phyloP scores from a whole-genome alignment of 1,140 invertebrate genomes.

The Phymastichus coffea region DNA sequence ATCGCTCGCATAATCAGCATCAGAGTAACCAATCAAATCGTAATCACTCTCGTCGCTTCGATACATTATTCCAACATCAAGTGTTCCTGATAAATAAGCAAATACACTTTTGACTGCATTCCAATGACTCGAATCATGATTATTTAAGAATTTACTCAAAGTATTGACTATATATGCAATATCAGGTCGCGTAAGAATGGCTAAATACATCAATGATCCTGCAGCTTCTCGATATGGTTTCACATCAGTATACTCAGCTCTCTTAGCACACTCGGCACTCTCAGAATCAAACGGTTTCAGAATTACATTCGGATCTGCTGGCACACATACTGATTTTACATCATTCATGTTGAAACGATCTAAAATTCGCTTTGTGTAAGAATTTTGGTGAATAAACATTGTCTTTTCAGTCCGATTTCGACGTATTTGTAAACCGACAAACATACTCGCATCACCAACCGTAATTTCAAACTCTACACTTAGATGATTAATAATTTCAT shows the following conservation, averaged over 20 bases:
- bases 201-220: slow-evolving; percentile 47
- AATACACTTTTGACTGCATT: slow-evolving; percentile 44
- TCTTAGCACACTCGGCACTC: too few species aligned
- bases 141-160: slow-evolving; percentile 37
- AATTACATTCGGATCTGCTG: slow-evolving; percentile 17
- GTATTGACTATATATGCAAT: slow-evolving; percentile 43
- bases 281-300: too few species aligned
- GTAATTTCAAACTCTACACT: slow-evolving; percentile 34
- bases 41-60: neutral
- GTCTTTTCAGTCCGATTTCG: slow-evolving; percentile 19
- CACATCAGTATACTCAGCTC: neutral
- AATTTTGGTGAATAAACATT: slow-evolving; percentile 31
- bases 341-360: slow-evolving; percentile 26
- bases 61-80: neutral
- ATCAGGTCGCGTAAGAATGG: slow-evolving; percentile 45
- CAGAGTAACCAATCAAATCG: neutral
- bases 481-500: slow-evolving; percentile 30
- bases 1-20: neutral
- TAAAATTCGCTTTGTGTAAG: slow-evolving; percentile 21
- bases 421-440: slow-evolving; percentile 39
- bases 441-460: slow-evolving; percentile 24
- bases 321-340: slow-evolving; percentile 23
- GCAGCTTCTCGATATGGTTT: slow-evolving; percentile 40
- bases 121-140: slow-evolving; percentile 36
- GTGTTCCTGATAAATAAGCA: slow-evolving; percentile 46